phyloP scores from a whole-genome alignment of 2,888 invertebrate species.

The Venustoraphidia nigricollis region DNA sequence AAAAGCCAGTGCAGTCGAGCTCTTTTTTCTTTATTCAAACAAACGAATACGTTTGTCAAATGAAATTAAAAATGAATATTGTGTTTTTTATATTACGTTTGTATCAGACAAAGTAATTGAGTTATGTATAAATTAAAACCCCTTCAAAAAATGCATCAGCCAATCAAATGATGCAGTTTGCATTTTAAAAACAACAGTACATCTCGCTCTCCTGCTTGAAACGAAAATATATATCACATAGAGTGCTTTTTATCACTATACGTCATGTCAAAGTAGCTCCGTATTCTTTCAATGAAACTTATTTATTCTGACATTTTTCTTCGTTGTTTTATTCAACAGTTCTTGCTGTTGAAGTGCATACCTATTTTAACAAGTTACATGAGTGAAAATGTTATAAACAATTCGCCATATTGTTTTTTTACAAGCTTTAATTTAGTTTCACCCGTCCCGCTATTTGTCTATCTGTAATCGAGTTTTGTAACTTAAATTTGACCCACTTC shows the following conservation, averaged over 20 bases:
- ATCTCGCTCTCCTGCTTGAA: neutral
- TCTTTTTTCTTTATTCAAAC: no score
- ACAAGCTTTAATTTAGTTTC: no score
- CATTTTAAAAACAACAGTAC: neutral
- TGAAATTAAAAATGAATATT: no score
- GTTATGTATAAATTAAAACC: neutral
- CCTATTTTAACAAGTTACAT: no score
- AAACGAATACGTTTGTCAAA: no score
- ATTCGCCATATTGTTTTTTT: no score
- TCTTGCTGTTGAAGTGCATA: neutral
- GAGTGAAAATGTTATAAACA: no score
- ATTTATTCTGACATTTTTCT: neutral
- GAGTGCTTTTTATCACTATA: neutral
- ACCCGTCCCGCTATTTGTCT: no score
- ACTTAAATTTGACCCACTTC: no score
- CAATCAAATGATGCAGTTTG: neutral
- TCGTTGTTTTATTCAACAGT: neutral
- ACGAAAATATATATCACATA: neutral
- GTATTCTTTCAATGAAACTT: neutral
- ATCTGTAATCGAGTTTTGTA: no score
- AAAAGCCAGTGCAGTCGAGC: no score
- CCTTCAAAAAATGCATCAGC: neutral
- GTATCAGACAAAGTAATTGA: neutral
- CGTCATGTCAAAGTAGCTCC: neutral
- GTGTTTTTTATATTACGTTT: no score